Evolutionary conservation across 2,797 vertebrate genomes (phyloP).

Genomic region (Schizopygopsis pylzovi): DNA sequence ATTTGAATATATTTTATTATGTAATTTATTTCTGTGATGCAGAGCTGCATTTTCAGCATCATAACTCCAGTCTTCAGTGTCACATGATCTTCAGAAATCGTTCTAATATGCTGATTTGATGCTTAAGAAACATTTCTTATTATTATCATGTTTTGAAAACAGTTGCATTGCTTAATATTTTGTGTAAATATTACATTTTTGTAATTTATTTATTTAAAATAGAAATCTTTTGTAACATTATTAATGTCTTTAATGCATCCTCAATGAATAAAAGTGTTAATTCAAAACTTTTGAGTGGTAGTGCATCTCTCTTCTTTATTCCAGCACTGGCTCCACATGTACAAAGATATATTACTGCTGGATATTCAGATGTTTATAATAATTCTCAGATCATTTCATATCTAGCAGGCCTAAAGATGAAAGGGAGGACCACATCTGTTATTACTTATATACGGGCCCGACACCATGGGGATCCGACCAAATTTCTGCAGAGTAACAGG

Average conservation of each 20-base stretch:
- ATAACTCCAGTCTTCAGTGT: neutral
- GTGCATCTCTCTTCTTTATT: neutral
- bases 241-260: neutral
- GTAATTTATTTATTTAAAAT: neutral
- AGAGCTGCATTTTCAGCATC: neutral
- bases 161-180: neutral
- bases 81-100: neutral
- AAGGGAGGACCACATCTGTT: constrained; percentile 31
- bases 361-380: constrained; percentile 19
- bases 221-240: neutral
- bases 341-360: neutral
- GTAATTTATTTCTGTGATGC: neutral
- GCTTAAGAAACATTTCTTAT: neutral
- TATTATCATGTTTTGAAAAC: neutral
- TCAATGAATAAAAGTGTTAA: neutral
- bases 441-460: constrained; percentile 9
- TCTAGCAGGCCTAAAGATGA: neutral
- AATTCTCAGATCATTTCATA: neutral
- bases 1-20: neutral
- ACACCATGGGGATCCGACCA: constrained; percentile 31
- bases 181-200: neutral
- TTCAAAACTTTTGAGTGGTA: neutral
- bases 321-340: neutral
- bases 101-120: neutral
- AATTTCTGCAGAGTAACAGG: constrained; percentile 2